Base-by-base conservation (phyloP, 1,140 invertebrate genomes). In the Melitaea cinxia region DNA sequence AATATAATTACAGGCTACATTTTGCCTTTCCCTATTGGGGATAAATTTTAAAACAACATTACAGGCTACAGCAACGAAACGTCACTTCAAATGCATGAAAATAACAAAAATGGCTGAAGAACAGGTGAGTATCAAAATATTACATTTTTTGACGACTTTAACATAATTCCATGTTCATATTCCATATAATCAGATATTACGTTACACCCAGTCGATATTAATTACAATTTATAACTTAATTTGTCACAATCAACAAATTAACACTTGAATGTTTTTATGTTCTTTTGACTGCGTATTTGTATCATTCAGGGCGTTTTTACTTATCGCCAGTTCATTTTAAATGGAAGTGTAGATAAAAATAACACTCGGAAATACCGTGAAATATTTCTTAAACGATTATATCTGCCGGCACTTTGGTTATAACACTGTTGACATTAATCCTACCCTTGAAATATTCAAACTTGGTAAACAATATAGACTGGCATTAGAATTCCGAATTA, bases 101-200 rank as follows among this genome's bases (percentile, higher is more conserved):
- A 88, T 88, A 89, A 89, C 87, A 89, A 89, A 89, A 75, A 89
- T 89, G 87, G 87, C 87, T 86, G 87, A 89, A 81, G 87, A 89
- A 85, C 87, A 88, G 85, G 87, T 89, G 82, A 89, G 87, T 73
- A 86, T 65, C 82, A 86, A 82, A 89, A 88, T 88, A 89, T 82
- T 83, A 70, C 65, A 54, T 78, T 80, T 80, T 68, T 81, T 62
- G 37, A 52, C 53, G 56, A 81, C 79, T 73, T 79, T 85, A 81
- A 83, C 78, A 78, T 72, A 83, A 84, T 85, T 84, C 28, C 37
- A 56, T 19, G 6, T 4, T 59, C 0, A 55, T 49, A 64, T 49
- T 56, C 21, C 2, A 12, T 45, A 5, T 6, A 14, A 17, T 0
- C 12, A 21, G 24, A 55, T 24, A 6, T 24, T 9, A 49, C 1